phyloP scores from a whole-genome alignment of 2,888 invertebrate species.

The Caenorhabditis sinica region DNA sequence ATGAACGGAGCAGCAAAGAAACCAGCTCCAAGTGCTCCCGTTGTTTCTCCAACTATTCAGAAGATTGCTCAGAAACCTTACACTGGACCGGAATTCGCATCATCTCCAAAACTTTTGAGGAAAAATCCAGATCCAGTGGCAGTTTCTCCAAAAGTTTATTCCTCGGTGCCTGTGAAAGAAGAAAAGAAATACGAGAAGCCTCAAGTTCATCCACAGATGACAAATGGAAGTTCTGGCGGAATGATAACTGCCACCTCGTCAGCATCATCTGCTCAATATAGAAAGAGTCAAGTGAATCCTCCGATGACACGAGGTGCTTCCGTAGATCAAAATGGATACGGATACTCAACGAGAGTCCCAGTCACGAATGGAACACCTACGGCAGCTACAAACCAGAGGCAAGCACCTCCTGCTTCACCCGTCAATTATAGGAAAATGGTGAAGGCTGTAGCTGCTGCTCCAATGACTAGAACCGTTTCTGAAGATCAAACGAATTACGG shows the following conservation, averaged over 20 bases:
- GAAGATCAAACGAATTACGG: constrained; percentile 20
- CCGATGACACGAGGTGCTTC: constrained; percentile 22
- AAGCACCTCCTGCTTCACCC: no score
- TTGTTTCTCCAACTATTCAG: background rate
- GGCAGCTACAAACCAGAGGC: background rate
- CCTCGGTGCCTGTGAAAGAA: constrained; percentile 35
- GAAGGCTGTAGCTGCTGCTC: background rate
- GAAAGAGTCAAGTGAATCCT: background rate
- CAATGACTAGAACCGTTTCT: background rate
- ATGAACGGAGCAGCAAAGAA: constrained; percentile 35
- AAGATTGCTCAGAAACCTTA: constrained; percentile 18
- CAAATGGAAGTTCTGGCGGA: constrained; percentile 14
- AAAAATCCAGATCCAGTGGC: constrained; percentile 26
- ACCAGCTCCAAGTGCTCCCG: constrained; percentile 24
- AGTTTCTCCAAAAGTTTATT: constrained; percentile 3
- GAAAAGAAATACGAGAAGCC: constrained; percentile 39
- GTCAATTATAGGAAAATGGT: constrained; percentile 17
- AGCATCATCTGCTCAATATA: background rate
- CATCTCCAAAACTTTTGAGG: constrained; percentile 46
- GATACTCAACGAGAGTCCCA: background rate
- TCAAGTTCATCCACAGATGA: constrained; percentile 45
- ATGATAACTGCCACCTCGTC: constrained; percentile 32
- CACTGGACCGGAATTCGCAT: constrained; percentile 43
- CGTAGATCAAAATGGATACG: constrained; percentile 30
- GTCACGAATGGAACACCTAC: background rate